phyloP scores from a whole-genome alignment of 1,140 invertebrate species.

The Adelges cooleyi region DNA sequence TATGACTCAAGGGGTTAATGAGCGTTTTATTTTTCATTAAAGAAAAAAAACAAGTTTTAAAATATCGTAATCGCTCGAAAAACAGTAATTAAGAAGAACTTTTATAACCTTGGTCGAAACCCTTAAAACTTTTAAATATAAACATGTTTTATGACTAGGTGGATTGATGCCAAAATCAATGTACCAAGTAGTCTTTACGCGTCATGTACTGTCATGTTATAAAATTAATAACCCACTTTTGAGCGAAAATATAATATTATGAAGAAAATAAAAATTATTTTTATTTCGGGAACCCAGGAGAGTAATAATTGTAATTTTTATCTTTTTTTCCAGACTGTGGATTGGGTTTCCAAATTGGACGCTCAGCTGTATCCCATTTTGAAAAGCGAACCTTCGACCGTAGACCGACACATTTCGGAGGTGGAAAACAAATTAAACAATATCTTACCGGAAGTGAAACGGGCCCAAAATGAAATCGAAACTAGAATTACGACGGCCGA shows the following conservation, averaged over 20 bases:
- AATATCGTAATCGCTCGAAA: too few species aligned
- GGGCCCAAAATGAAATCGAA: slow-evolving; percentile 58
- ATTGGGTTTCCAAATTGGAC: slow-evolving; percentile 60
- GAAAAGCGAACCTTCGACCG: slow-evolving; percentile 47
- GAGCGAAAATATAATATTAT: background rate
- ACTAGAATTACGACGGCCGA: slow-evolving; percentile 54
- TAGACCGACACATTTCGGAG: slow-evolving; percentile 45
- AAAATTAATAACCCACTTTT: slow-evolving; percentile 7
- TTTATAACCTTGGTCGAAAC: slow-evolving; percentile 4
- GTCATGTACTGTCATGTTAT: background rate
- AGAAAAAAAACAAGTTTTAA: too few species aligned
- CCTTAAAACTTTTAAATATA: slow-evolving; percentile 20
- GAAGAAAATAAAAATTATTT: too few species aligned
- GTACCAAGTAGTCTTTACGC: background rate
- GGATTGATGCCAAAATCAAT: slow-evolving; percentile 9
- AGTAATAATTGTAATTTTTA: too few species aligned
- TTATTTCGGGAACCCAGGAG: too few species aligned
- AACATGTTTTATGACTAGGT: slow-evolving; percentile 1
- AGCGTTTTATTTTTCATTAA: too few species aligned
- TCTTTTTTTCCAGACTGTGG: slow-evolving; percentile 51
- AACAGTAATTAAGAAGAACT: background rate
- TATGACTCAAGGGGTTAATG: too few species aligned
- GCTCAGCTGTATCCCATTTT: slow-evolving; percentile 66
- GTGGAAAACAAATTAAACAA: slow-evolving; percentile 49
- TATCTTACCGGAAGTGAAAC: slow-evolving; percentile 50